phyloP scores from a whole-genome alignment of 2,113 vertebrate genomes.

The Thalassoma bifasciatum region DNA sequence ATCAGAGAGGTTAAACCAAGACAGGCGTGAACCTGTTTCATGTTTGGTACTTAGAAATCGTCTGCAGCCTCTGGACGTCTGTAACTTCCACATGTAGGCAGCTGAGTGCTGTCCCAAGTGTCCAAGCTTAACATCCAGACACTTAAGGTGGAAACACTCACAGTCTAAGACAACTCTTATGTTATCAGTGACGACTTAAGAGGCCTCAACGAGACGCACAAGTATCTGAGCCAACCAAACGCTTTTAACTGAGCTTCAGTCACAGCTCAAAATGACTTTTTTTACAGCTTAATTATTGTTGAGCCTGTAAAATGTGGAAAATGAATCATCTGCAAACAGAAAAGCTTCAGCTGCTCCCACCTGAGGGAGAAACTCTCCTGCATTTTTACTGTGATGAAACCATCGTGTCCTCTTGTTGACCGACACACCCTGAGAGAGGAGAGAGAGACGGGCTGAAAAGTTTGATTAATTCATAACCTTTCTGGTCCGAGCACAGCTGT shows the following conservation, averaged over 20 bases:
- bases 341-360: conserved; percentile 1
- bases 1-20: conserved; percentile 26
- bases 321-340: not conserved
- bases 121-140: too few species aligned
- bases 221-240: too few species aligned
- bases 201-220: too few species aligned
- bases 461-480: conserved; percentile 63
- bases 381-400: not conserved
- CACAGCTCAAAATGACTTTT: too few species aligned
- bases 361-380: not conserved
- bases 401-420: not conserved
- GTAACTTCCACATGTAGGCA: not conserved
- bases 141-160: too few species aligned
- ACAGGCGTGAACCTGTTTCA: not conserved
- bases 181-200: too few species aligned
- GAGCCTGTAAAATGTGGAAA: too few species aligned
- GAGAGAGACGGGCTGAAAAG: not conserved
- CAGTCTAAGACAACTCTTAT: too few species aligned
- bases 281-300: too few species aligned
- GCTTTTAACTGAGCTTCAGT: too few species aligned
- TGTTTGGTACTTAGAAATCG: not conserved
- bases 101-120: too few species aligned
- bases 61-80: not conserved
- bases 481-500: conserved; percentile 22
- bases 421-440: conserved; percentile 8